Evolutionary conservation across 2,113 vertebrate species (phyloP).

Genomic region (Agapornis roseicollis): DNA sequence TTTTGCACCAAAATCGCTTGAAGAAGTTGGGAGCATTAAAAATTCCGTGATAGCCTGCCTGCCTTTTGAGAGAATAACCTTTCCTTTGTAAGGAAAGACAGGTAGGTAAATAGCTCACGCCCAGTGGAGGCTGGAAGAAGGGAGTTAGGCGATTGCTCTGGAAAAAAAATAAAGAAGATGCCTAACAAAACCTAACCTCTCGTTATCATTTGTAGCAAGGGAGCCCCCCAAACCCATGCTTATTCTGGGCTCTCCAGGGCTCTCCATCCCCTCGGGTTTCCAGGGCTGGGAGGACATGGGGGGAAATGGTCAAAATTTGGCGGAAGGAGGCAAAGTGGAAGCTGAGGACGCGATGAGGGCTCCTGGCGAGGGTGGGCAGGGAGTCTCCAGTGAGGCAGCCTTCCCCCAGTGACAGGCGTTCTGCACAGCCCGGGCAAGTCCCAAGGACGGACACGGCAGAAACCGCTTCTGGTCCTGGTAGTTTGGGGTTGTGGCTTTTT

Average conservation of each 20-base stretch:
- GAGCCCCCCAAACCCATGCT: background rate
- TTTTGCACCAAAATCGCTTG: background rate
- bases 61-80: constrained; percentile 22
- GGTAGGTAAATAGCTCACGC: constrained; percentile 39
- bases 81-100: constrained; percentile 30
- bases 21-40: constrained; percentile 16
- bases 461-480: background rate
- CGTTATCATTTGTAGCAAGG: background rate
- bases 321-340: constrained; percentile 3
- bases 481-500: background rate
- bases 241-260: background rate
- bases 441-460: background rate
- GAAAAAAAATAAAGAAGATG: background rate
- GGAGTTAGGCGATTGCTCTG: background rate
- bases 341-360: background rate
- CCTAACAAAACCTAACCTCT: background rate
- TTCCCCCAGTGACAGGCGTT: background rate
- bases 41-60: background rate
- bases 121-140: background rate
- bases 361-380: background rate
- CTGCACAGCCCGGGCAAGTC: background rate
- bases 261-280: background rate
- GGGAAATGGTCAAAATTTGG: background rate
- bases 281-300: background rate
- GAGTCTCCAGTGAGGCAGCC: background rate